Conservation (phyloP, 1,140 invertebrate species). For the Pararge aegeria region DNA sequence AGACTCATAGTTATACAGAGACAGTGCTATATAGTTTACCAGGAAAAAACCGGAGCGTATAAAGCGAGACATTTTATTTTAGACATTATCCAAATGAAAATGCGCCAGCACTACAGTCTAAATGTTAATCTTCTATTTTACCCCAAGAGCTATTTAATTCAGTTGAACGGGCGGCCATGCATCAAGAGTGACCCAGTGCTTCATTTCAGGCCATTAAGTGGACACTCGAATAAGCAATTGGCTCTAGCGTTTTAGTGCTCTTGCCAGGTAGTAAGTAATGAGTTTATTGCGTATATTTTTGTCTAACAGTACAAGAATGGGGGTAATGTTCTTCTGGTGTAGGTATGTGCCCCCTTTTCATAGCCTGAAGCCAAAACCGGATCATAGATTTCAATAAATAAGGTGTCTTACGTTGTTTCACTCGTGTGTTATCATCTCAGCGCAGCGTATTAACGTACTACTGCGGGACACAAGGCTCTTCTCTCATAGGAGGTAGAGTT, state of each 20-base stretch:
- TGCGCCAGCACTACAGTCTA: conserved; percentile 10
- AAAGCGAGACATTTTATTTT: not conserved
- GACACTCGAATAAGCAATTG: conserved; percentile 33
- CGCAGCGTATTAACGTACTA: no score
- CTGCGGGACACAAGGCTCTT: no score
- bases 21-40: not conserved
- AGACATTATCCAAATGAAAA: conserved; percentile 11
- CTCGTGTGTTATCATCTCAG: no score
- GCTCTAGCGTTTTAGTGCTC: conserved; percentile 32
- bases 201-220: conserved; percentile 31
- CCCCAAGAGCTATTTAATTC: conserved; percentile 27
- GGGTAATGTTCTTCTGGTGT: no score
- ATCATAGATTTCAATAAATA: no score
- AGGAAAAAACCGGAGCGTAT: not conserved
- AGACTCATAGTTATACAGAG: not conserved
- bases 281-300: conserved; percentile 16
- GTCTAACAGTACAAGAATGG: no score
- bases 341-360: no score
- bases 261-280: conserved; percentile 30
- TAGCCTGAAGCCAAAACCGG: no score
- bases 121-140: conserved; percentile 23
- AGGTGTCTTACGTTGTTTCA: no score
- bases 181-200: conserved; percentile 31
- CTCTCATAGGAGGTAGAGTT: no score
- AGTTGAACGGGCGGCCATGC: conserved; percentile 20